These are phyloP conservation scores for Phallusia fumigata DNA, from an alignment of 23 tunicate genomes.

Conservation along the genomic window DNA sequence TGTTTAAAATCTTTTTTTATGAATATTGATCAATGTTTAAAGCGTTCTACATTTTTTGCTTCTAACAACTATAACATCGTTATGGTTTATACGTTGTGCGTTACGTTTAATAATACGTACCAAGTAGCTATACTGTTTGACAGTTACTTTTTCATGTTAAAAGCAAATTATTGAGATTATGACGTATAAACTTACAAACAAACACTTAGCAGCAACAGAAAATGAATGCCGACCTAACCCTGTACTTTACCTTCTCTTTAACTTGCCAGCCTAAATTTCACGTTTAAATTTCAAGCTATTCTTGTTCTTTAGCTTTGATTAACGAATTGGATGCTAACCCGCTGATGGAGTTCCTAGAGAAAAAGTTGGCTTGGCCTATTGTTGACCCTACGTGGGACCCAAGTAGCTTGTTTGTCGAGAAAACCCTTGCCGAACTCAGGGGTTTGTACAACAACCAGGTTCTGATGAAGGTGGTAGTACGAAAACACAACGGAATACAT, in stretches of 20 bases:
- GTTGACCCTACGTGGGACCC: conserved; percentile 37
- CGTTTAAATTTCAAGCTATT: too few relatives aligned
- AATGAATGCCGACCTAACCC: too few relatives aligned
- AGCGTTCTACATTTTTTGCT: too few relatives aligned
- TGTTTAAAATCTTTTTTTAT: too few relatives aligned
- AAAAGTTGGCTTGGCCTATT: conserved; percentile 78
- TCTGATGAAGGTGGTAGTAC: conserved; percentile 29
- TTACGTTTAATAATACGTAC: too few relatives aligned
- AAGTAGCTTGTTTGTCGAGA: conserved; percentile 47
- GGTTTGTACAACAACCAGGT: conserved; percentile 61
- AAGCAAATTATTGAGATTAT: neutral
- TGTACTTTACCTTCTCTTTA: too few relatives aligned
- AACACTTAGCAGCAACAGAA: neutral
- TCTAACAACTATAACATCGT: too few relatives aligned
- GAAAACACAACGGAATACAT: conserved; percentile 23
- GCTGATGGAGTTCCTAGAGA: conserved; percentile 41
- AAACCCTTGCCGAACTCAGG: conserved; percentile 58
- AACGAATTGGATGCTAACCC: conserved; percentile 39
- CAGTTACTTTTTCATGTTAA: too few relatives aligned
- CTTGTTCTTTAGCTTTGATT: conserved; percentile 21
- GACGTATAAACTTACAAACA: neutral
- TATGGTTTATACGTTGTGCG: too few relatives aligned
- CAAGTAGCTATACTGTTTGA: too few relatives aligned
- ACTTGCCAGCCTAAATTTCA: neutral
- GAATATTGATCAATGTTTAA: too few relatives aligned